These are phyloP conservation scores for Aptenodytes forsteri DNA, from an alignment of 2,113 vertebrate genomes.

Conservation along the genomic window DNA sequence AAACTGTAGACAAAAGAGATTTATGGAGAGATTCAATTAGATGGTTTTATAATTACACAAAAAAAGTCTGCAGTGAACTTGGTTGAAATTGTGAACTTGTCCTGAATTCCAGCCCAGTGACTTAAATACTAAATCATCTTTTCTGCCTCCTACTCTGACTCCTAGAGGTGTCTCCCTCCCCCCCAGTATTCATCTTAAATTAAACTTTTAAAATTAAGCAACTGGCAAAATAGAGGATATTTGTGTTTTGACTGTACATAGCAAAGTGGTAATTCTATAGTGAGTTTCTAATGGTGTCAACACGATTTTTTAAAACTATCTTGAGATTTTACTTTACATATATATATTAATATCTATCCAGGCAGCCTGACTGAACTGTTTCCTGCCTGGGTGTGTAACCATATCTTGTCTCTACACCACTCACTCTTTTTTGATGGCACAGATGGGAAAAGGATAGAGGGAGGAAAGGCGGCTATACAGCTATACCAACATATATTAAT, in stretches of 20 bases:
- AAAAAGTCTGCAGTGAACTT: neutral
- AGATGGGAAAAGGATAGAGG: neutral
- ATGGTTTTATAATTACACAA: neutral
- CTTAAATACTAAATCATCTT: neutral
- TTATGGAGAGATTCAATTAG: neutral
- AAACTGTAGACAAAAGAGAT: neutral
- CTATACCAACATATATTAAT: neutral
- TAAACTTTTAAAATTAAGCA: neutral
- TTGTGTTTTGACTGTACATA: neutral
- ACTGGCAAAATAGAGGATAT: neutral
- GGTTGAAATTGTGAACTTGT: neutral
- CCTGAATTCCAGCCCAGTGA: neutral
- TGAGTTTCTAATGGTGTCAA: neutral
- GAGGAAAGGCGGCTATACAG: neutral
- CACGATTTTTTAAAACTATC: neutral
- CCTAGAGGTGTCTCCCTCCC: accelerated
- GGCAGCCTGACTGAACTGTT: neutral
- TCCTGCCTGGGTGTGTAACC: neutral
- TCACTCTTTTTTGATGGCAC: neutral
- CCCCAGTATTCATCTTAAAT: neutral
- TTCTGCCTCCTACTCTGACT: neutral
- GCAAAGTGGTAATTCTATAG: neutral
- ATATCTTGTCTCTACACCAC: neutral
- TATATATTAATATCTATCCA: neutral
- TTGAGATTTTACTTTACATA: neutral